Evolutionary conservation across 2,113 vertebrate species (phyloP), one percentile per base, ranked within the genome.

Genomic region (Noctilio leporinus): DNA sequence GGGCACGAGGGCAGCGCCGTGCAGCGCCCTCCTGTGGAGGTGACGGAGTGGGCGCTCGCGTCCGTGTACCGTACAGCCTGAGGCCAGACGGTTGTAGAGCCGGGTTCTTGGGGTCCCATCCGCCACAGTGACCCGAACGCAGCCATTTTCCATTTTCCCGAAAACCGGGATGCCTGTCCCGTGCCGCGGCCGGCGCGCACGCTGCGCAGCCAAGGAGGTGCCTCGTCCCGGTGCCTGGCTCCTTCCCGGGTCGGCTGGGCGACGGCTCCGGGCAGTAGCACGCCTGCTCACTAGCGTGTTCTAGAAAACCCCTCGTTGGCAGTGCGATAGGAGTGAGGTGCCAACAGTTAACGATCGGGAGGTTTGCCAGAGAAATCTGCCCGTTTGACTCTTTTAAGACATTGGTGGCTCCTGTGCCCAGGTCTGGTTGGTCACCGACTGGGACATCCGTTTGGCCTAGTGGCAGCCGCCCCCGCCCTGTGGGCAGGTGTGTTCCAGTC

Each of bases 391-490:
- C 64, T 15, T 55, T 75, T 30, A 24, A 93, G 70, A 57, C 65
- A 72, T 17, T 10, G 65, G 14, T 45, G 30, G 30, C n/a, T 17
- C 15, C n/a, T 38, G 47, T 59, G 30, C 4, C 10, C 2, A 10
- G 78, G 64, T 92, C 55, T 51, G n/a, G 20, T 76, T 51, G n/a
- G 20, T 76, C 8, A 17, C 15, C 26, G 17, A 10, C 15, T 28
- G 22, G 15, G 43, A 20, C 0, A 10, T 7, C 51, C n/a, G 24
- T 0, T 0, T 77, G 47, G 9, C 8, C 10, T 3, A 59, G 69
- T 17, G 38, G 33, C 4, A 28, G 26, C 47, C 0, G 0, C 40
- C 16, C 53, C 70, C 19, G 83, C 20, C 57, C 67, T 40, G 3
- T 20, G 45, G 38, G 26, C 45, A 10, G 57, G 57, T 7, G 10